Evolutionary conservation across 2,888 invertebrate species (phyloP), one percentile per base, ranked within the genome.

Genomic region (Listrodromus nycthemerus): DNA sequence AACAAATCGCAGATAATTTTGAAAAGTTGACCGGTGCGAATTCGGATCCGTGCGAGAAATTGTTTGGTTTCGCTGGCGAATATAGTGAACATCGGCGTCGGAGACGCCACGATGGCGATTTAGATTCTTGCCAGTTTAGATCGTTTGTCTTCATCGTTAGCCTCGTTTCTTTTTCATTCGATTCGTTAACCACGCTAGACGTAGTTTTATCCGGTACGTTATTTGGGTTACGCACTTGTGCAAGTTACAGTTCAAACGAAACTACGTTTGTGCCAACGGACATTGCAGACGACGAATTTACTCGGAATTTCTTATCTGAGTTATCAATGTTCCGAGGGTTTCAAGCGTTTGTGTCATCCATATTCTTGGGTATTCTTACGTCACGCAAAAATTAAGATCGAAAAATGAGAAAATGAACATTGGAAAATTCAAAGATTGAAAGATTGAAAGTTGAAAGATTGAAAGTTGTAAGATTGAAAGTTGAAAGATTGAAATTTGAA

Each of bases 141-240:
- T 88, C 90, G 88, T 91, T 90, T 90, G 88, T 90, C 91, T 90
- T 89, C 88, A 91, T 91, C 89, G 83, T 86, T 83, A 78, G 86
- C 86, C 88, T 87, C 86, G 87, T 89, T 88, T 90, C 86, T 37
- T 89, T 89, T 89, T 87, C 86, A 89, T 89, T 88, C 87, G 87
- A 83, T 82, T 86, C 87, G 86, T 87, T 85, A 84, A 79, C 85
- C 78, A 73, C 78, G 84, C 85, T 83, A 83, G 87, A 86, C 21
- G 55, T 55, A 55, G 55, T 55, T 86, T 58, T 70, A 71, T 71
- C 27, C 37, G 24, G 80, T 33, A 33, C 48, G 52, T 80, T 71
- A 80, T 83, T 80, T 71, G 33, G 52, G 69, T 79, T 79, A 41
- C 41, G 75, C 33, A 75, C 78, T 83, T 66, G 67, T 71, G 50